Evolutionary conservation across 2,797 vertebrate genomes (phyloP).

Genomic region (Cottoperca gobio): DNA sequence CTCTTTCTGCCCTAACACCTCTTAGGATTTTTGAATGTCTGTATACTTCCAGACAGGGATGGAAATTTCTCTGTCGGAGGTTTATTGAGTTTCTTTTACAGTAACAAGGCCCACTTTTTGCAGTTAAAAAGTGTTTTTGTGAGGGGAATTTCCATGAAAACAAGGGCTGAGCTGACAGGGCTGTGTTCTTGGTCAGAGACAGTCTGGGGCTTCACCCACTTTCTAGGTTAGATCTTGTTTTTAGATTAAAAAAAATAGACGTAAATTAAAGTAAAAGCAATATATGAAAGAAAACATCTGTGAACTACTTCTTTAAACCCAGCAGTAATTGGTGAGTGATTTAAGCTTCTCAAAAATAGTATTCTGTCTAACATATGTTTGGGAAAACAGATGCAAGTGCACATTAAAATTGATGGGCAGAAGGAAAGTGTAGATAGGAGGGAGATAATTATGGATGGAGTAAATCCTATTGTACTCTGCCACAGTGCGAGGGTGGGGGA

Average conservation of each 20-base stretch:
- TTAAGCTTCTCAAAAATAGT: slow-evolving; percentile 42
- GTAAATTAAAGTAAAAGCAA: slow-evolving; percentile 48
- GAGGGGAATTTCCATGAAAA: slow-evolving; percentile 75
- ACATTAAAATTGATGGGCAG: slow-evolving; percentile 56
- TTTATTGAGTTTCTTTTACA: slow-evolving; percentile 64
- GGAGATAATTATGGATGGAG: slow-evolving; percentile 70
- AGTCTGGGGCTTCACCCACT: slow-evolving; percentile 38
- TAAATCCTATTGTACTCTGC: slow-evolving; percentile 65
- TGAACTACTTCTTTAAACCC: slow-evolving; percentile 35
- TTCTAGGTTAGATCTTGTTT: slow-evolving; percentile 30
- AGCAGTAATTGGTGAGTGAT: slow-evolving; percentile 29
- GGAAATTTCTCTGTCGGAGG: slow-evolving; percentile 42
- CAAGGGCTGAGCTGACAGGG: slow-evolving; percentile 48
- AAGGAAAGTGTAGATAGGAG: slow-evolving; percentile 63
- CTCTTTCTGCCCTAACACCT: slow-evolving; percentile 12
- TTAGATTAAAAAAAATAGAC: not conserved
- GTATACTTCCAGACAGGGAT: slow-evolving; percentile 35
- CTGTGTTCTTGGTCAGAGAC: slow-evolving; percentile 64
- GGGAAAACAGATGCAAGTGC: slow-evolving; percentile 48
- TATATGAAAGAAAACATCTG: slow-evolving; percentile 22
- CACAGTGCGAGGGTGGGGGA: slow-evolving; percentile 37
- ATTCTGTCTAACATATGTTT: slow-evolving; percentile 49
- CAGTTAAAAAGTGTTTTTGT: slow-evolving; percentile 67
- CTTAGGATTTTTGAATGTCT: slow-evolving; percentile 12
- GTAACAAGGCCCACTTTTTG: slow-evolving; percentile 45